Percentiles rank a stretch among this genome's conserved stretches.
phyloP scores from a whole-genome alignment of 2,797 vertebrate species.

The Tiaroga cobitis region DNA sequence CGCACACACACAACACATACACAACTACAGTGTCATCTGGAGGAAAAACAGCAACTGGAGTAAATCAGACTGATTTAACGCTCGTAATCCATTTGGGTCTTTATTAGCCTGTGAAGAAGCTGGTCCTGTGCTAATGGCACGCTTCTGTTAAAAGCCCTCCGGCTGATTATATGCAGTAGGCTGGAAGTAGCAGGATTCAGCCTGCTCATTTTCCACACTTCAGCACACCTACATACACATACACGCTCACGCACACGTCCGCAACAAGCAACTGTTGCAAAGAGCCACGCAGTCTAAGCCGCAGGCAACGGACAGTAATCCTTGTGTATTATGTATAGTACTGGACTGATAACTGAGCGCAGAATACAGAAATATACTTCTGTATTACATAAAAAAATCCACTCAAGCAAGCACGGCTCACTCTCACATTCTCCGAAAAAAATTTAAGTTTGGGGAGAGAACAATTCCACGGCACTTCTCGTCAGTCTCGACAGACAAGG shows the following conservation, averaged over 20 bases:
- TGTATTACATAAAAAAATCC: conserved; percentile 23
- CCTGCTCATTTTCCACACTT: conserved; percentile 35
- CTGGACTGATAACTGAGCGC: conserved; percentile 29
- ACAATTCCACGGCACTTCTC: conserved; percentile 12
- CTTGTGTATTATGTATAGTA: conserved; percentile 23
- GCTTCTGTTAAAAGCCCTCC: conserved; percentile 73
- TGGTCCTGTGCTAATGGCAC: conserved; percentile 70
- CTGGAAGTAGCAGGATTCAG: conserved; percentile 41
- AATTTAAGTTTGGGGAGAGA: not conserved
- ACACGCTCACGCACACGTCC: not conserved
- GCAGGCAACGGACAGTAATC: conserved; percentile 24
- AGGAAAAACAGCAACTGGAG: conserved; percentile 52
- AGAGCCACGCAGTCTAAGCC: conserved; percentile 24
- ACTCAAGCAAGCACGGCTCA: conserved; percentile 1
- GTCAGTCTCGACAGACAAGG: conserved; percentile 18
- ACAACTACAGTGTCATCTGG: conserved; percentile 48
- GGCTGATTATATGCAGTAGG: conserved; percentile 60
- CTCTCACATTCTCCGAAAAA: conserved; percentile 1
- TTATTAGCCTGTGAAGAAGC: conserved; percentile 76
- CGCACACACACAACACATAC: conserved; percentile 34
- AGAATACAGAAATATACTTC: conserved; percentile 23
- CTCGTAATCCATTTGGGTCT: conserved; percentile 66
- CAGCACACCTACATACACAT: conserved; percentile 35
- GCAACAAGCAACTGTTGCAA: conserved; percentile 29
- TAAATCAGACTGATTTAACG: conserved; percentile 78